Conservation (phyloP, 2,797 vertebrate species). For the Perodicticus potto region DNA sequence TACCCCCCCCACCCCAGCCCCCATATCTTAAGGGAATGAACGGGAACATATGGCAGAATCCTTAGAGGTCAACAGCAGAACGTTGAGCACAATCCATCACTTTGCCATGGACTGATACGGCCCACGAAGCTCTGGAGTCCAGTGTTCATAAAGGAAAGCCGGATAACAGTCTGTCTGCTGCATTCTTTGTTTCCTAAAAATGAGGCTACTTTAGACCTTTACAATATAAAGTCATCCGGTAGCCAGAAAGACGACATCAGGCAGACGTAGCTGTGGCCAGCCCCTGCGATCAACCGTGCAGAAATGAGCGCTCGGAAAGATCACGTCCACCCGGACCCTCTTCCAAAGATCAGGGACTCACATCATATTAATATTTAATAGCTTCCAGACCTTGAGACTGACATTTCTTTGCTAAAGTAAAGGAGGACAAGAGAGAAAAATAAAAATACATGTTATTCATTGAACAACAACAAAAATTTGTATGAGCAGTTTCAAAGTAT, state of each 20-base stretch:
- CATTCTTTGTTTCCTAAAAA: slow-evolving; percentile 67
- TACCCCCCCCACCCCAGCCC: slow-evolving; percentile 60
- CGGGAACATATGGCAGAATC: slow-evolving; percentile 74
- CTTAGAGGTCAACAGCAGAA: slow-evolving; percentile 55
- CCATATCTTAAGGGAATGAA: slow-evolving; percentile 70
- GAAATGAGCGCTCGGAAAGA: neutral
- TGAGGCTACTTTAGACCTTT: slow-evolving; percentile 40
- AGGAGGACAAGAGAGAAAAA: slow-evolving; percentile 43
- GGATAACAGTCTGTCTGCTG: slow-evolving; percentile 32
- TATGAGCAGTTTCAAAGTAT: slow-evolving; percentile 28
- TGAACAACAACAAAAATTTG: neutral
- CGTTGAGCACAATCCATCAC: slow-evolving; percentile 70
- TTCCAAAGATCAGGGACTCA: slow-evolving; percentile 29
- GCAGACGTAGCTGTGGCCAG: neutral
- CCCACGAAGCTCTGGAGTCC: slow-evolving; percentile 7
- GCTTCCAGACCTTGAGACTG: slow-evolving; percentile 40
- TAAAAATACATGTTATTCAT: slow-evolving; percentile 27
- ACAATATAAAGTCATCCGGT: slow-evolving; percentile 6
- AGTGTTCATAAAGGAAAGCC: slow-evolving; percentile 41
- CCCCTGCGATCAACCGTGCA: neutral
- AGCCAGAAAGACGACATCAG: slow-evolving; percentile 19
- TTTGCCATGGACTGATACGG: slow-evolving; percentile 52
- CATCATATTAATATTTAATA: slow-evolving; percentile 55
- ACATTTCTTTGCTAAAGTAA: slow-evolving; percentile 55
- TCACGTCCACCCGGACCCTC: neutral